These are phyloP conservation scores for Drosophila mettleri DNA, from an alignment of 2,888 invertebrate genomes.

Conservation along the genomic window DNA sequence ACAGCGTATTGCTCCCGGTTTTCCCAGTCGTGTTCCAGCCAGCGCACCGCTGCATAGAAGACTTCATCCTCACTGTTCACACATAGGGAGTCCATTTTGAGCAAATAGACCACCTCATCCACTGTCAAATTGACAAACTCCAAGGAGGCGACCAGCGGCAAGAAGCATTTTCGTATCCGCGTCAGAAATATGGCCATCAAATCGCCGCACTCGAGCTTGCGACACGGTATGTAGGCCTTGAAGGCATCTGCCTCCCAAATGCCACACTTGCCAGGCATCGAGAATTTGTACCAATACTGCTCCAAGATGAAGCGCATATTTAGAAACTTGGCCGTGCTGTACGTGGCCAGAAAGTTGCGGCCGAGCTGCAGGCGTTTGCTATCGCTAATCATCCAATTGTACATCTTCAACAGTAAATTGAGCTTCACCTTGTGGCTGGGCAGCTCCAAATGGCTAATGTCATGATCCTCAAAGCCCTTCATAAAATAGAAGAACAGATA, in stretches of 20 bases:
- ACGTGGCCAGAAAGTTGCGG: conserved; percentile 10
- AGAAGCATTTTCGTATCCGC: conserved; percentile 30
- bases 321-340: conserved; percentile 21
- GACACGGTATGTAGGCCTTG: conserved; percentile 5
- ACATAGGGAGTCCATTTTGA: conserved; percentile 25
- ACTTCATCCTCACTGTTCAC: conserved; percentile 58
- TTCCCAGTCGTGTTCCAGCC: conserved; percentile 40
- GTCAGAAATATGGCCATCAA: conserved; percentile 30
- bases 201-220: background rate
- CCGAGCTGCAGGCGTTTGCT: background rate
- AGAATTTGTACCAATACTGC: conserved; percentile 30
- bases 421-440: conserved; percentile 24
- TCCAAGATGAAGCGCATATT: conserved; percentile 9
- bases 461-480: background rate
- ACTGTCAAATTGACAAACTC: conserved; percentile 28
- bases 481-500: conserved; percentile 30
- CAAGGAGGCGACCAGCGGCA: conserved; percentile 31
- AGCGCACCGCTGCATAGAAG: conserved; percentile 40
- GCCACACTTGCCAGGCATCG: background rate
- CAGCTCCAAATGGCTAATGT: conserved; percentile 12
- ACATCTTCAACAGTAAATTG: conserved; percentile 14
- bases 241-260: conserved; percentile 37
- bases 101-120: conserved; percentile 22
- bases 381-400: conserved; percentile 41
- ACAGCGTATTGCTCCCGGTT: conserved; percentile 1